Evolutionary conservation across 2,888 invertebrate genomes (phyloP).

Genomic region (Bedellia somnulentella): DNA sequence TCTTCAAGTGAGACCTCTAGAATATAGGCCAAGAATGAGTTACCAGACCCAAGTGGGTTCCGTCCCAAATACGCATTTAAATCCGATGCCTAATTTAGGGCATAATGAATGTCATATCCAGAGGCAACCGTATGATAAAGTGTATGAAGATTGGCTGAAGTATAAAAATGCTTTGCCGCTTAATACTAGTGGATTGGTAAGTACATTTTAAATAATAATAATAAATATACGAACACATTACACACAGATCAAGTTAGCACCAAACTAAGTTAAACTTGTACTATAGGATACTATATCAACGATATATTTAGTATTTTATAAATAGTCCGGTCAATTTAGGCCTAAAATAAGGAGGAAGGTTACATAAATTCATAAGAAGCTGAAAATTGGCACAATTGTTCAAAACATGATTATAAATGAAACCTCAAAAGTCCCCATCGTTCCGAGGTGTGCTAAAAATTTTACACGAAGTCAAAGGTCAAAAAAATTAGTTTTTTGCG

Average conservation of each 20-base stretch:
- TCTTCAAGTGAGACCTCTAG: slow-evolving; percentile 39
- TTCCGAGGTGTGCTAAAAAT: no score
- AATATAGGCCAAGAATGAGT: slow-evolving; percentile 25
- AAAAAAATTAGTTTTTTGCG: no score
- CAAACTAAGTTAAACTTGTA: background rate
- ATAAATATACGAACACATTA: background rate
- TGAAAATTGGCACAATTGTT: no score
- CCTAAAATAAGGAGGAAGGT: no score
- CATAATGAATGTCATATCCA: slow-evolving; percentile 28
- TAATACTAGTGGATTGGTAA: slow-evolving; percentile 45
- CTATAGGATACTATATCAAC: background rate
- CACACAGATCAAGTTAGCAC: background rate
- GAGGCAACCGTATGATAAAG: slow-evolving; percentile 37
- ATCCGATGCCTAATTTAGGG: slow-evolving; percentile 26
- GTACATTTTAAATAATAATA: slow-evolving; percentile 13
- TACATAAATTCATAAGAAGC: no score
- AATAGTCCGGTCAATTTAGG: no score
- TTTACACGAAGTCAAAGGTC: no score
- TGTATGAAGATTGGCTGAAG: slow-evolving; percentile 61
- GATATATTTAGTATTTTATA: background rate
- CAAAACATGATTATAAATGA: no score
- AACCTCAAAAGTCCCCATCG: no score
- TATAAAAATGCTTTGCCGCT: slow-evolving; percentile 48
- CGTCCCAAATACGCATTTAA: background rate
- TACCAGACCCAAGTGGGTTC: slow-evolving; percentile 7